A percentile compares a stretch with the other conserved stretches of the same genome.
Conservation (phyloP, 2,888 invertebrate genomes). For the Eulithis prunata region DNA sequence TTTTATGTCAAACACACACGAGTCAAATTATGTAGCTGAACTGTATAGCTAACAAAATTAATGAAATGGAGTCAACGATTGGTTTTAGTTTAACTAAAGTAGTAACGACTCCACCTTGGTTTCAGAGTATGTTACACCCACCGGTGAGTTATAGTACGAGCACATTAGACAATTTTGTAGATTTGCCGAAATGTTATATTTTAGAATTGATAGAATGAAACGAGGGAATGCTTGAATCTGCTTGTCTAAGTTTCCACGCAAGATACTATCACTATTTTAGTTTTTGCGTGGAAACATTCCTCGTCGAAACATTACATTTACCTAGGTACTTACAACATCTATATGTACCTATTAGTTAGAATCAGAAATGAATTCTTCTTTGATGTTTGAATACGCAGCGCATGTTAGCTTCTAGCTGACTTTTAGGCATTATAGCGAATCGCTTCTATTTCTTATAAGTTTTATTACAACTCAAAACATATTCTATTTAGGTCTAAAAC, state of each 20-base stretch:
- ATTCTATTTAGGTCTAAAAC: neutral
- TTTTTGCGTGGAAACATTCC: conserved; percentile 11
- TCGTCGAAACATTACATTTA: conserved; percentile 13
- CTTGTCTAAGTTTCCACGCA: conserved; percentile 18
- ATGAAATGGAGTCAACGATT: conserved; percentile 76
- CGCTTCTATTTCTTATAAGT: neutral
- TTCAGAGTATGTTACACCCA: conserved; percentile 84
- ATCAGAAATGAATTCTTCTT: neutral
- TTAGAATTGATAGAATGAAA: conserved; percentile 19
- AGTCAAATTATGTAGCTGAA: conserved; percentile 13
- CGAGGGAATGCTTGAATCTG: conserved; percentile 31
- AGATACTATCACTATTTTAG: neutral
- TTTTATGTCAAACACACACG: conserved; percentile 3
- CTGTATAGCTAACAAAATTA: conserved; percentile 62
- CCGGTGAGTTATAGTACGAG: conserved; percentile 80
- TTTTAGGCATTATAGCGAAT: neutral
- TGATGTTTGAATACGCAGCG: conserved; percentile 26
- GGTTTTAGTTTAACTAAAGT: conserved; percentile 70
- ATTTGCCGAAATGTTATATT: conserved; percentile 13
- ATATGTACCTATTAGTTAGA: conserved; percentile 11
- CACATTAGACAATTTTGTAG: conserved; percentile 62
- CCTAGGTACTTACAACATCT: conserved; percentile 11
- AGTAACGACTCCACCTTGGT: conserved; percentile 83
- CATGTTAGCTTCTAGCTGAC: conserved; percentile 17
- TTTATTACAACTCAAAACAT: too few species aligned